These are phyloP conservation scores for Nannobrachium achirus DNA, from an alignment of 2,113 vertebrate genomes.

Conservation along the genomic window DNA sequence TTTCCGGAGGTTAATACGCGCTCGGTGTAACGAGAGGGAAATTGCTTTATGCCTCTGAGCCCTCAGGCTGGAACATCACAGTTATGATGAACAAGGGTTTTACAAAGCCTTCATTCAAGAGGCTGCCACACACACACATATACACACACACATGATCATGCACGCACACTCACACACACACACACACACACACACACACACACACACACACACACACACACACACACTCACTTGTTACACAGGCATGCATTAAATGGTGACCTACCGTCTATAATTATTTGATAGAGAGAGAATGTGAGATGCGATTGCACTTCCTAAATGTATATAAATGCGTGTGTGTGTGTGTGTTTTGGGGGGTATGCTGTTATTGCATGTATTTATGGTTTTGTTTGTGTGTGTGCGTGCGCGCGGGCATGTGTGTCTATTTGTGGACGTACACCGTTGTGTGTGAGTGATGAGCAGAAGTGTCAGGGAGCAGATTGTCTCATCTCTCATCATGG, in stretches of 20 bases:
- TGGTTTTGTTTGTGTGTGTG: neutral
- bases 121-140: constrained; percentile 40
- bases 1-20: constrained; percentile 71
- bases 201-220: constrained; percentile 26
- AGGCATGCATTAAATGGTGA: constrained; percentile 25
- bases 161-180: constrained; percentile 19
- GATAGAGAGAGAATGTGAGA: neutral
- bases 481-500: constrained; percentile 70
- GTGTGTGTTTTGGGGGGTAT: too few species aligned
- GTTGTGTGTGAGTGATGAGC: constrained; percentile 27
- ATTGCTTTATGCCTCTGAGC: constrained; percentile 70
- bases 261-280: constrained; percentile 39
- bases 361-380: too few species aligned
- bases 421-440: constrained; percentile 18
- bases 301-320: too few species aligned
- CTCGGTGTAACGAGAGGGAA: constrained; percentile 69
- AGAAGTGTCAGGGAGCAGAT: constrained; percentile 67
- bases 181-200: constrained; percentile 15
- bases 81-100: constrained; percentile 73
- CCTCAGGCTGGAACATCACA: constrained; percentile 68
- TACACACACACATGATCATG: constrained; percentile 5
- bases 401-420: constrained; percentile 6
- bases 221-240: neutral
- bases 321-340: too few species aligned
- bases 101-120: constrained; percentile 67